A percentile compares a stretch with the other conserved stretches of the same genome.
phyloP scores from a whole-genome alignment of 2,888 invertebrate genomes.

The Thereva unica region DNA sequence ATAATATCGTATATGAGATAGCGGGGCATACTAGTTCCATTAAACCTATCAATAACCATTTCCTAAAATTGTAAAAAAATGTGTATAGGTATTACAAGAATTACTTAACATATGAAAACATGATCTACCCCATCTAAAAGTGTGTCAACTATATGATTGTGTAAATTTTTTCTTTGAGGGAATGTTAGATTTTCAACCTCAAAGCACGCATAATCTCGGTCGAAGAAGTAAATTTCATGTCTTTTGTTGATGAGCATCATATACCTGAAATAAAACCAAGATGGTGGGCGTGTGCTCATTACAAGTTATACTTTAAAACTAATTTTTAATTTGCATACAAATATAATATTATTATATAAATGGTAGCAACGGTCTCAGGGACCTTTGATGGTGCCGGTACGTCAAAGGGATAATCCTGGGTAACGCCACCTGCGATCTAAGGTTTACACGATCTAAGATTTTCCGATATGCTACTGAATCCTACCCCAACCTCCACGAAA shows the following conservation, averaged over 20 bases:
- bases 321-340: no score
- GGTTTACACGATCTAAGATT: no score
- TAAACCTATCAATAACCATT: conserved; percentile 91
- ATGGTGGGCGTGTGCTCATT: no score
- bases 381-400: no score
- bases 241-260: conserved; percentile 93
- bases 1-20: conserved; percentile 96
- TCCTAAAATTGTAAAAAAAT: conserved; percentile 66
- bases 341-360: no score
- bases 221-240: conserved; percentile 88
- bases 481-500: no score
- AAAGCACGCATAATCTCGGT: conserved; percentile 92
- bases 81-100: neutral
- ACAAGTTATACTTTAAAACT: conserved; percentile 14
- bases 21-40: conserved; percentile 76
- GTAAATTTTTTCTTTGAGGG: conserved; percentile 72
- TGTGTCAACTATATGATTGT: conserved; percentile 75
- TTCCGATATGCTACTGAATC: no score
- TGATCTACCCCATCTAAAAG: conserved; percentile 84
- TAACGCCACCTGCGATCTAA: no score
- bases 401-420: no score
- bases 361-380: no score
- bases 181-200: conserved; percentile 81
- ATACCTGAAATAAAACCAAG: conserved; percentile 64
- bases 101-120: conserved; percentile 9